Conservation (phyloP, 2,797 vertebrate species). For the Erpetoichthys calabaricus region DNA sequence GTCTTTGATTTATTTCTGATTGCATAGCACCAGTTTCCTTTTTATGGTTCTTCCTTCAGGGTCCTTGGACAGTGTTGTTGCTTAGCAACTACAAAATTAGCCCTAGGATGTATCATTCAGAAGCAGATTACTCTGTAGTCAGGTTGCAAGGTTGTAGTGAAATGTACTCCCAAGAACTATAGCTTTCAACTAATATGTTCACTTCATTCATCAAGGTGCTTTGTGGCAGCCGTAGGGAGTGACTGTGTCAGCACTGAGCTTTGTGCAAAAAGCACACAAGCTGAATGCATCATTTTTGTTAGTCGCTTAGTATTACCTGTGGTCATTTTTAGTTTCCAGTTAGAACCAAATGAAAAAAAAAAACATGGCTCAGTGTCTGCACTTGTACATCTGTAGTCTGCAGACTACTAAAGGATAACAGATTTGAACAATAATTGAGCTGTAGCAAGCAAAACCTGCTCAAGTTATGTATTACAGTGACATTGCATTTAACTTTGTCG, state of each 20-base stretch:
- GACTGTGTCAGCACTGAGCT: background rate
- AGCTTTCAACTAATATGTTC: slow-evolving; percentile 20
- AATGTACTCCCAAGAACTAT: slow-evolving; percentile 38
- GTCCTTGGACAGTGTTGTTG: slow-evolving; percentile 52
- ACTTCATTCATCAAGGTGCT: slow-evolving; percentile 8
- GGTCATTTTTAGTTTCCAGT: background rate
- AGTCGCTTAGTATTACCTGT: background rate
- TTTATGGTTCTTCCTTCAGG: slow-evolving; percentile 36
- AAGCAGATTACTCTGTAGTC: slow-evolving; percentile 38
- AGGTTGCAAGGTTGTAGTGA: slow-evolving; percentile 35
- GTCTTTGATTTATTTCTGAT: slow-evolving; percentile 39
- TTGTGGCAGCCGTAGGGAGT: background rate
- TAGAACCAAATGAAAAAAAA: background rate
- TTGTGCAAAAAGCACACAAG: background rate
- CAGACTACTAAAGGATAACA: no score
- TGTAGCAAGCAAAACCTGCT: no score
- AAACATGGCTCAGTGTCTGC: no score
- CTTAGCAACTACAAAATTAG: slow-evolving; percentile 67
- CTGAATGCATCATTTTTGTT: slow-evolving; percentile 1
- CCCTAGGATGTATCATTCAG: slow-evolving; percentile 39
- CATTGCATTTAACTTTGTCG: no score
- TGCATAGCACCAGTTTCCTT: slow-evolving; percentile 34
- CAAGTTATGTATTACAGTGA: no score
- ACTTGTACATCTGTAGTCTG: no score
- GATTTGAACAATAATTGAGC: no score